Evolutionary conservation across 2,113 vertebrate species (phyloP).

Genomic region (Coreoperca whiteheadi): DNA sequence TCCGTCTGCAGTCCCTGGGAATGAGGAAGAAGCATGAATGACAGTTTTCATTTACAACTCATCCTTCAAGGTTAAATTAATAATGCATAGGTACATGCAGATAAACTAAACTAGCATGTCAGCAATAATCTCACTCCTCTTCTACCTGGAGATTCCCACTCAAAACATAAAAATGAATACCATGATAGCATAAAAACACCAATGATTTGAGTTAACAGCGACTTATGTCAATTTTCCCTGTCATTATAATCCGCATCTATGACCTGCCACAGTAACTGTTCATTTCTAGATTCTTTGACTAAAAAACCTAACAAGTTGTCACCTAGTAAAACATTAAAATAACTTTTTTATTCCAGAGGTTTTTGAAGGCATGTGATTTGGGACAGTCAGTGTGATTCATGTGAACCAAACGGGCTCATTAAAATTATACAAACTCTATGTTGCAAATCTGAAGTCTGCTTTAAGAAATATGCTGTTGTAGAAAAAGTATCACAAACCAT

Average conservation of each 20-base stretch:
- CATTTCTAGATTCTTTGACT: background rate
- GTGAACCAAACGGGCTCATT: background rate
- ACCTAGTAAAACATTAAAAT: background rate
- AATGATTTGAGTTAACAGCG: background rate
- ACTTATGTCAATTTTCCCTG: background rate
- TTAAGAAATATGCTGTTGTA: constrained; percentile 2
- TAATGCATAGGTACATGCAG: background rate
- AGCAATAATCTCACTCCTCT: background rate
- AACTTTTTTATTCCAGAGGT: background rate
- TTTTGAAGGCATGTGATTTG: background rate
- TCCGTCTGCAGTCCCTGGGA: too few species aligned
- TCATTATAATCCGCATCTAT: background rate
- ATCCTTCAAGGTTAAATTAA: background rate
- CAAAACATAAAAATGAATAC: background rate
- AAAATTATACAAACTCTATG: background rate
- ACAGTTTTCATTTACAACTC: background rate
- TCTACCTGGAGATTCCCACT: background rate
- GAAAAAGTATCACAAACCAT: background rate
- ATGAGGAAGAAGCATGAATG: background rate
- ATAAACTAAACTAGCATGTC: background rate
- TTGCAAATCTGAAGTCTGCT: background rate
- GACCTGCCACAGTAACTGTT: background rate
- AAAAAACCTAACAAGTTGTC: background rate
- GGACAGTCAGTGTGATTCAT: background rate
- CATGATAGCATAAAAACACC: background rate